phyloP scores from a whole-genome alignment of 2,113 vertebrate species.

The Stegostoma tigrinum region DNA sequence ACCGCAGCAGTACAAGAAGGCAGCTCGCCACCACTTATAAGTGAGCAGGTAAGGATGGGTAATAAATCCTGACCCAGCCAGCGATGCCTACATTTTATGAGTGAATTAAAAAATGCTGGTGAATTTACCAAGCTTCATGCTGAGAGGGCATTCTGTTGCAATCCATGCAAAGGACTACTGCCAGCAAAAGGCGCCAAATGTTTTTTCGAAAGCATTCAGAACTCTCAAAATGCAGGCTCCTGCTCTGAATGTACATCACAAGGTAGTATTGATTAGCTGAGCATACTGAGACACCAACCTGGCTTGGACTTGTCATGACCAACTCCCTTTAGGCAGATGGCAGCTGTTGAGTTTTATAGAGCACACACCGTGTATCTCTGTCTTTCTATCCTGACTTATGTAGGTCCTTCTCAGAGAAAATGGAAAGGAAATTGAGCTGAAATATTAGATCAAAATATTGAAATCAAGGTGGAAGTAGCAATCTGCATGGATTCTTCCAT shows the following conservation, averaged over 20 bases:
- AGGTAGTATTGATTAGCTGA: neutral
- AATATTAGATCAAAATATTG: neutral
- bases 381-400: neutral
- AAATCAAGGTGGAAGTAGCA: neutral
- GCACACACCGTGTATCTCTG: too few relatives aligned
- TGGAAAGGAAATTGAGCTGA: neutral
- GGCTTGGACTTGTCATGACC: neutral
- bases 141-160: neutral
- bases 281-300: neutral
- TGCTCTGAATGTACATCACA: neutral
- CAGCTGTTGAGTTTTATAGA: neutral
- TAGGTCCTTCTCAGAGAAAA: neutral
- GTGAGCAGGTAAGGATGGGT: too few relatives aligned
- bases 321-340: neutral
- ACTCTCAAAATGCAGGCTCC: neutral
- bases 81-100: too few relatives aligned
- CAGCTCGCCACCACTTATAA: too few relatives aligned
- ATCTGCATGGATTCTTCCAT: neutral
- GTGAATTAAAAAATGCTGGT: neutral
- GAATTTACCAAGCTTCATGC: neutral
- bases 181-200: neutral
- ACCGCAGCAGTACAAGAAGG: neutral
- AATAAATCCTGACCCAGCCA: too few relatives aligned
- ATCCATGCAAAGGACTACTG: neutral
- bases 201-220: neutral